A percentile compares a stretch with the other conserved stretches of the same genome.
phyloP scores from a whole-genome alignment of 2,797 vertebrate species.

The Paratrypauchen microcephalus region DNA sequence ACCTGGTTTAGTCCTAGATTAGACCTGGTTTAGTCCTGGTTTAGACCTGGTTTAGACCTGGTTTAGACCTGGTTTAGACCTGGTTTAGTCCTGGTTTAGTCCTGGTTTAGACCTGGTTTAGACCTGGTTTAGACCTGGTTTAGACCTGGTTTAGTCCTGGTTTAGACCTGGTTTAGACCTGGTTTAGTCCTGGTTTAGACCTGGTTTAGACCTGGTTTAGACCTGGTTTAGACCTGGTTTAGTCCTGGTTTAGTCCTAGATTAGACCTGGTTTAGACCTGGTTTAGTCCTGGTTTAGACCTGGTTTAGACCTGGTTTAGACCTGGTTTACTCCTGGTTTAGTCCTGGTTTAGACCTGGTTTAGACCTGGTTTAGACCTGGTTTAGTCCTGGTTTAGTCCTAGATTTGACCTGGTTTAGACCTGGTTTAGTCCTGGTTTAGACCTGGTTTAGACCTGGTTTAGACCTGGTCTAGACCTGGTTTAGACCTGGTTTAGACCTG shows the following conservation, averaged over 20 bases:
- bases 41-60: background rate
- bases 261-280: background rate
- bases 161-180: too few species aligned
- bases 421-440: background rate
- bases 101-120: background rate
- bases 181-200: background rate
- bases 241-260: too few species aligned
- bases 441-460: background rate
- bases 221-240: background rate
- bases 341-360: background rate
- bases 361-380: background rate
- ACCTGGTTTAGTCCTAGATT: background rate
- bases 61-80: background rate
- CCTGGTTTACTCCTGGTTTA: background rate
- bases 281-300: background rate
- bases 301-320: too few species aligned
- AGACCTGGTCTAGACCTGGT: background rate
- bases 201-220: background rate
- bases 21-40: background rate
- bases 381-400: background rate
- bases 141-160: background rate
- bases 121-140: background rate
- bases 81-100: background rate
- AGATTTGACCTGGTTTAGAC: too few species aligned
- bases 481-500: background rate